Base-by-base conservation (phyloP, 2,797 vertebrate species). In the Sylvia borin region DNA sequence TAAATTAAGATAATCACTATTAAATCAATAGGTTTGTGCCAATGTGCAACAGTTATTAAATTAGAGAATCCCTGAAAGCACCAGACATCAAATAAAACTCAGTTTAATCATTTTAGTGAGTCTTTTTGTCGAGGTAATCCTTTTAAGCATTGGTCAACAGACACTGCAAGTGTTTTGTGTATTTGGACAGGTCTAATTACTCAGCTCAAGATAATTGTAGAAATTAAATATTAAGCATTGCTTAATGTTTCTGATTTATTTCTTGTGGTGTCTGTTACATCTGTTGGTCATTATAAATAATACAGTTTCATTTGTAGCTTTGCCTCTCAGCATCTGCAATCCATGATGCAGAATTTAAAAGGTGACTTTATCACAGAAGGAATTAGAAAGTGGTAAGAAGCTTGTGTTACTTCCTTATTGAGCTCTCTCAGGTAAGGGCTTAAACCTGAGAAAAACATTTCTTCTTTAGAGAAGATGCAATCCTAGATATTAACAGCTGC, bases 381-480 rank as follows among this genome's bases (percentile, higher is more conserved):
- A 78, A 71, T 78, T 88, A 80, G 66, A 81, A 93, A 84, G 62
- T 84, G 68, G n/a, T 51, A 50, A n/a, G 88, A 92, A 91, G 45
- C 26, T 85, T 93, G 14, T 34, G 32, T 62, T 70, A 71, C n/a
- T 91, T 97, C 31, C 75, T 68, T 93, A 45, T 14, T 88, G 64
- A 93, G 83, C 42, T 90, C 31, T 38, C 87, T 85, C 67, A 77
- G 67, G n/a, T 71, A 77, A 79, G 48, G 75, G n/a, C 40, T 87
- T 74, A 61, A 80, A 26, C 45, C 27, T n/a, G 70, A 78, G 91
- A 78, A 94, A 84, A 91, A 55, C 7, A 36, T 7, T 93, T 75
- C 71, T 78, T 62, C 51, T 87, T 86, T 94, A 92, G 92, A 57
- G 88, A 80, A 19, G 27, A 88, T 71, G 48, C 72, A 55, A 15